These are phyloP conservation scores for Hapalemur alaotrensis DNA, from an alignment of 2,797 vertebrate species.

Conservation along the genomic window DNA sequence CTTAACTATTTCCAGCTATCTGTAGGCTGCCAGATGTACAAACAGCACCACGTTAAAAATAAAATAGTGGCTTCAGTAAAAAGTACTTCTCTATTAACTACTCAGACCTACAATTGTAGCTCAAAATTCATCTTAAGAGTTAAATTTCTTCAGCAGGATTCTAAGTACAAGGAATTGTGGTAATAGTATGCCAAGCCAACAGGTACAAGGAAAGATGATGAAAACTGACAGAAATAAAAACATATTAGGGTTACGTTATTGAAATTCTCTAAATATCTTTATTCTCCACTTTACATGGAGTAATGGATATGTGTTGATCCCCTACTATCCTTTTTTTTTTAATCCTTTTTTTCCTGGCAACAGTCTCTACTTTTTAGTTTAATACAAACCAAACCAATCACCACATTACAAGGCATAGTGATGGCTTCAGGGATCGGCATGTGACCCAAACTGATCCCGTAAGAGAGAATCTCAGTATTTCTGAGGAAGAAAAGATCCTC, in stretches of 20 bases:
- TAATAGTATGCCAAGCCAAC: neutral
- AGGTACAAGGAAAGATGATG: neutral
- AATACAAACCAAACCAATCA: neutral
- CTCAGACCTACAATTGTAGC: conserved; percentile 55
- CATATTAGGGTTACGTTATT: neutral
- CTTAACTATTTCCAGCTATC: conserved; percentile 61
- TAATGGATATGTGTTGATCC: neutral
- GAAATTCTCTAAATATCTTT: neutral
- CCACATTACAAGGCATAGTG: neutral
- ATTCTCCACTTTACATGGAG: neutral
- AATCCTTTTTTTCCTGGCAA: neutral
- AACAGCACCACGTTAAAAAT: neutral
- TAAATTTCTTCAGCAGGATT: conserved; percentile 1
- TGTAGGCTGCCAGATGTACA: conserved; percentile 52
- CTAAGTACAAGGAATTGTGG: neutral
- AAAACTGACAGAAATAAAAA: conserved; percentile 19
- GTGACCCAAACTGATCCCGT: neutral
- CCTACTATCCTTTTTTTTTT: too few species aligned
- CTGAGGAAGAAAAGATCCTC: neutral
- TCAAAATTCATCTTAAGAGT: neutral
- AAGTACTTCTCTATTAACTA: conserved; percentile 60
- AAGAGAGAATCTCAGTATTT: neutral
- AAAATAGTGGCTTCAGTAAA: conserved; percentile 65
- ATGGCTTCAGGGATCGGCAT: neutral
- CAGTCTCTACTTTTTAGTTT: neutral